Evolutionary conservation across 92 coral and sea anemone species (phyloP), one percentile per base, ranked within the genome.

Genomic region (Zoanthus sansibaricus): DNA sequence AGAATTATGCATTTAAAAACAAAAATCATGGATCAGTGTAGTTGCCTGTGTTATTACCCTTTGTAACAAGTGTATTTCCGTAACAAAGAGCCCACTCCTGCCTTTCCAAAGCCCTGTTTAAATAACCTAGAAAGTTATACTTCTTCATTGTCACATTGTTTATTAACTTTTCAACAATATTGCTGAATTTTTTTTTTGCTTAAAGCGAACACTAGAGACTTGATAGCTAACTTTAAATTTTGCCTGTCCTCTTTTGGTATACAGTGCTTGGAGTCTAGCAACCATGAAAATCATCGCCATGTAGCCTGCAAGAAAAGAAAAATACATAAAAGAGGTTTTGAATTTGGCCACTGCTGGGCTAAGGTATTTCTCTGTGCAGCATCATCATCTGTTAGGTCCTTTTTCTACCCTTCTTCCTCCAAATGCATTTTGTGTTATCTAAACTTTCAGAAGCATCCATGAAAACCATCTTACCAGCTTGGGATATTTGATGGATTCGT

Each of bases 201-300:
- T 9, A 7, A 61, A 3, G 68, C 21, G 8, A 61, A 61, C 21
- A 61, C 68, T 9, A 58, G n/a, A 16, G 68, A 16, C 25, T 61
- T 30, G 3, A 61, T 9, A 61, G 8, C 1, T 7, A 30, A 16
- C 68, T 17, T 61, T 9, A 61, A 61, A 6, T 17, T 16, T 9
- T 15, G 68, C 3, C 68, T 16, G 6, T 61, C 25, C 5, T 17
- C 90, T 9, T 89, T 89, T 44, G 9, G n/a, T 6, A 89, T 75
- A 9, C 70, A 62, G 68, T 82, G 78, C 77, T 86, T 86, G 68
- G 84, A 56, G 45, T 92, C 89, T 62, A 88, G n/a, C 17, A 92
- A 42, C 91, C 68, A n/a, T n/a, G n/a, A n/a, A n/a, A n/a, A n/a
- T n/a, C n/a, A 92, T 73, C 88, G 56, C 89, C 95, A 89, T 76